These are phyloP conservation scores for Plebejus anna DNA, from an alignment of 2,888 invertebrate species.

Conservation along the genomic window DNA sequence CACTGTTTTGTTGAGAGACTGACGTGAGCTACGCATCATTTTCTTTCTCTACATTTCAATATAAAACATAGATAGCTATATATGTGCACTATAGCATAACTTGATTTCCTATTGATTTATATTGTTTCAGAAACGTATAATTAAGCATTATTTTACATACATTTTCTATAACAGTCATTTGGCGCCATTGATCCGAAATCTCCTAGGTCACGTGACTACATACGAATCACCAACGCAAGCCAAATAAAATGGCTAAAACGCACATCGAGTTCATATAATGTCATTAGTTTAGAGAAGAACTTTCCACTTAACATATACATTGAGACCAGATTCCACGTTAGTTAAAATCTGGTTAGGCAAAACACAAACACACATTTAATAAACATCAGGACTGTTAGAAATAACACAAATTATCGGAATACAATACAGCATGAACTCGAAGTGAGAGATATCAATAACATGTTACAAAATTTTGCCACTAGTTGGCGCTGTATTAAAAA, in stretches of 20 bases:
- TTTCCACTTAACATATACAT: slow-evolving; percentile 68
- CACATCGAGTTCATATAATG: slow-evolving; percentile 77
- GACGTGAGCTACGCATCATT: slow-evolving; percentile 77
- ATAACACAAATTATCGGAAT: slow-evolving; percentile 67
- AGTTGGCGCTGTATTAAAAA: slow-evolving; percentile 60
- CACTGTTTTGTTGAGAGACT: slow-evolving; percentile 80
- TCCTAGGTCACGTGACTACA: slow-evolving; percentile 78
- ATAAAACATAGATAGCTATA: slow-evolving; percentile 45
- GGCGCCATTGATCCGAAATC: slow-evolving; percentile 80
- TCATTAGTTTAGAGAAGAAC: slow-evolving; percentile 74
- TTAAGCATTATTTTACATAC: slow-evolving; percentile 61
- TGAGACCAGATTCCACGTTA: slow-evolving; percentile 58
- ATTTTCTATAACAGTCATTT: slow-evolving; percentile 76
- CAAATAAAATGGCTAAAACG: slow-evolving; percentile 80
- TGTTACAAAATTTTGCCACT: slow-evolving; percentile 60
- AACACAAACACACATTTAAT: slow-evolving; percentile 66
- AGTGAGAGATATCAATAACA: slow-evolving; percentile 75
- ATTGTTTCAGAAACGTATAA: slow-evolving; percentile 41
- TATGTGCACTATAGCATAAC: slow-evolving; percentile 42
- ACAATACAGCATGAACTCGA: slow-evolving; percentile 66
- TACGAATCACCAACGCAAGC: slow-evolving; percentile 80
- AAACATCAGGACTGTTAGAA: slow-evolving; percentile 60
- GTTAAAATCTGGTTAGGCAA: slow-evolving; percentile 50
- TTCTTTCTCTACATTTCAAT: slow-evolving; percentile 45
- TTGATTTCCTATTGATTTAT: slow-evolving; percentile 45